A percentile compares a stretch with the other conserved stretches of the same genome.
phyloP scores from a whole-genome alignment of 2,113 vertebrate genomes.

The Prionailurus viverrinus region DNA sequence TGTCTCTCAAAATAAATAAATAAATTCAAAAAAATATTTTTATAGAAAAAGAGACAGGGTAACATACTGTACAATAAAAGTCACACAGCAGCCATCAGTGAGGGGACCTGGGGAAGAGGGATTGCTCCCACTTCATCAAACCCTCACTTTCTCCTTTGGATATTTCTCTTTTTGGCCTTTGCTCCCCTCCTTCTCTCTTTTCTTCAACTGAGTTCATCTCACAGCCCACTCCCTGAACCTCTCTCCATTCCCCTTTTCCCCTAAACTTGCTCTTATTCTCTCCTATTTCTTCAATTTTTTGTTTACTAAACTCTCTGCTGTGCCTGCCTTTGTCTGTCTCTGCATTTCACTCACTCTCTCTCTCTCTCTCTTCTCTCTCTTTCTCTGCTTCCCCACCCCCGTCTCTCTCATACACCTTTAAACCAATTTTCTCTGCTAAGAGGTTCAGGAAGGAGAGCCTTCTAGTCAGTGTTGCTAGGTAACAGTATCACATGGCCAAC shows the following conservation, averaged over 20 bases:
- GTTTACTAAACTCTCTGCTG: not conserved
- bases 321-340: not conserved
- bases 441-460: constrained; percentile 87
- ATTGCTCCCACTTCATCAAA: not conserved
- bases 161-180: not conserved
- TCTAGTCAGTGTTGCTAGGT: constrained; percentile 91
- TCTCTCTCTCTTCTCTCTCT: not conserved
- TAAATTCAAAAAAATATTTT: no score
- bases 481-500: constrained; percentile 90
- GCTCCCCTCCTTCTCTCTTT: not conserved
- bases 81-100: not conserved
- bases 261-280: not conserved
- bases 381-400: not conserved
- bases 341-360: not conserved
- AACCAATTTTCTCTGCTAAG: constrained; percentile 89
- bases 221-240: not conserved
- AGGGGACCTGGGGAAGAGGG: not conserved
- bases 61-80: not conserved
- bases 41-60: not conserved
- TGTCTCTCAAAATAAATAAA: no score
- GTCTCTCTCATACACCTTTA: constrained; percentile 72
- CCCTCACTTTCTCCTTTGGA: not conserved
- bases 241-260: not conserved
- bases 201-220: not conserved
- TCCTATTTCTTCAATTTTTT: not conserved